Base-by-base conservation (phyloP, 1,140 invertebrate species). In the Caenorhabditis tropicalis region DNA sequence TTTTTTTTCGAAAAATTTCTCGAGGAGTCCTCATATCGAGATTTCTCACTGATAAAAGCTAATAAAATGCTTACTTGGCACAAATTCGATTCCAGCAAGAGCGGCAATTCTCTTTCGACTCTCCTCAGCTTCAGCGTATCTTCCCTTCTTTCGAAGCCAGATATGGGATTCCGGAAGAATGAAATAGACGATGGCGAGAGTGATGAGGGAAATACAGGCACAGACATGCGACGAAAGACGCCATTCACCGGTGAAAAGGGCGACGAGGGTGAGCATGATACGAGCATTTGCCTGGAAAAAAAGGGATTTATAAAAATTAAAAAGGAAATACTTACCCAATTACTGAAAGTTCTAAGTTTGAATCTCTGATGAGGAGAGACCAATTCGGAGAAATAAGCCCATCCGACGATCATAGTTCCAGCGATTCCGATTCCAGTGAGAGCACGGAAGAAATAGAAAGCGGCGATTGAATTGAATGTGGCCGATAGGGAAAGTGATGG, bases 381-480 rank as follows among this genome's bases (percentile, higher is more conserved):
- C 24, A 84, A 65, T 49, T 84, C 83, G 16, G 83, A 84, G 39
- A 84, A 84, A 21, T 80, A 84, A 16, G 83, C 83, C 65, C 65
- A 84, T 36, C 83, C 83, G 83, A 84, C 83, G 24, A 84, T 84
- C 83, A 84, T 84, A n/a, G 83, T 79, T 43, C 83, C 82, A 33
- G 83, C 83, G 49, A 84, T 84, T 51, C 83, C 83, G 74, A 84
- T 46, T 51, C 83, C 83, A 58, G 83, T 84, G 21, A 84, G 39
- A 48, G 53, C 53, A 29, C 83, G 46, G 48, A 84, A 70, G 33
- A 81, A 43, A n/a, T 80, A 84, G 74, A 84, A 84, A 0, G 79
- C 83, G 24, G 70, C 48, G 33, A 84, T 80, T 24, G 58, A 74
- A 21, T 84, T 65, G 74, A 84, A 83, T 12, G 46, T 79, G 29